A percentile compares a stretch with the other conserved stretches of the same genome.
phyloP scores from a whole-genome alignment of 2,113 vertebrate species.

The Lycocorax pyrrhopterus region DNA sequence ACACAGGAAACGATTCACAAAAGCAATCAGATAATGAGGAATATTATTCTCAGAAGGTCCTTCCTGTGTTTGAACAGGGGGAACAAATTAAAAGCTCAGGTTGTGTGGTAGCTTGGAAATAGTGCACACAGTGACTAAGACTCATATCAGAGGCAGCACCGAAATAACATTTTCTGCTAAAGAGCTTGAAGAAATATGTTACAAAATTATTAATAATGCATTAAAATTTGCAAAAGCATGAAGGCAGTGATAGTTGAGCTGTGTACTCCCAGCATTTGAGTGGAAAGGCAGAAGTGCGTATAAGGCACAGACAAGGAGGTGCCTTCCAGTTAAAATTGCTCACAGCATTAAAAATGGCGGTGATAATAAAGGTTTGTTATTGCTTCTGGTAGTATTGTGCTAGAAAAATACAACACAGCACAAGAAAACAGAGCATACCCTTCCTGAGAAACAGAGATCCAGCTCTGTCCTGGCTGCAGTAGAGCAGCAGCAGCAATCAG shows the following conservation, averaged over 20 bases:
- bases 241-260: conserved; percentile 36
- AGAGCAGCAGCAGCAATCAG: neutral
- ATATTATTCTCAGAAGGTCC: conserved; percentile 63
- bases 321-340: neutral
- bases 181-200: conserved; percentile 58
- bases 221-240: conserved; percentile 58
- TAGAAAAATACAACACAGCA: neutral
- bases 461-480: neutral
- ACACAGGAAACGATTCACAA: conserved; percentile 45
- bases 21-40: conserved; percentile 63
- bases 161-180: conserved; percentile 62
- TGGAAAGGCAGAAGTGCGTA: conserved; percentile 13
- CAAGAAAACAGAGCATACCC: neutral
- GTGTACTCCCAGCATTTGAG: neutral
- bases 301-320: neutral
- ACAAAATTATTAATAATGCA: conserved; percentile 69
- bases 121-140: conserved; percentile 42
- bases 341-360: neutral
- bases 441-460: neutral
- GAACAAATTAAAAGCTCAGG: conserved; percentile 60
- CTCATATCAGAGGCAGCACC: conserved; percentile 47
- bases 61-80: conserved; percentile 53
- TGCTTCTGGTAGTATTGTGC: neutral
- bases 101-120: conserved; percentile 53
- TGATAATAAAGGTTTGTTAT: neutral